Percentiles rank a stretch among this genome's conserved stretches.
phyloP scores from a whole-genome alignment of 1,140 invertebrate species.

The Ectropis grisescens region DNA sequence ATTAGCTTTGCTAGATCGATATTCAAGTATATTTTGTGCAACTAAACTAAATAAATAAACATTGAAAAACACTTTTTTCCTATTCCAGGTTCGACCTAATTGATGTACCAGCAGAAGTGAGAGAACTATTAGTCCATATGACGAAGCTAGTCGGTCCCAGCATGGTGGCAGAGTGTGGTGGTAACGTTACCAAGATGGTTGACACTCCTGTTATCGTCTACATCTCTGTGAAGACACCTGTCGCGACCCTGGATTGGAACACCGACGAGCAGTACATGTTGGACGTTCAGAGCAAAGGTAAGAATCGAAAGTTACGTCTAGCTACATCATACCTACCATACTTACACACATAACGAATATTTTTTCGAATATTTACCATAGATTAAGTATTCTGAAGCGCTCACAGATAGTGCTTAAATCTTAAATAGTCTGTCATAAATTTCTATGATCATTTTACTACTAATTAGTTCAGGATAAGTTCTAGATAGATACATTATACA shows the following conservation, averaged over 20 bases:
- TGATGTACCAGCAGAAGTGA: conserved; percentile 51
- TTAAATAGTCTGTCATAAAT: too few species aligned
- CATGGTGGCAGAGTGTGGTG: conserved; percentile 69
- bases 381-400: too few species aligned
- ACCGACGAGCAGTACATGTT: conserved; percentile 78
- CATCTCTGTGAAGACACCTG: conserved; percentile 60
- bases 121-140: conserved; percentile 64
- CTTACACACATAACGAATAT: too few species aligned
- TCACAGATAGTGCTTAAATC: too few species aligned
- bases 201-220: conserved; percentile 69
- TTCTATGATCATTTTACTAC: too few species aligned
- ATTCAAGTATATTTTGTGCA: too few species aligned
- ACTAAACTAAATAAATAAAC: too few species aligned
- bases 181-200: conserved; percentile 63
- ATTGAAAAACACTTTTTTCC: too few species aligned
- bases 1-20: too few species aligned
- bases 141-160: conserved; percentile 69
- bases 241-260: conserved; percentile 70
- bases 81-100: conserved; percentile 65
- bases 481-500: too few species aligned
- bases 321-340: conserved; percentile 2
- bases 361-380: too few species aligned
- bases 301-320: conserved; percentile 1
- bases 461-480: too few species aligned
- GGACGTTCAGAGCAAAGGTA: conserved; percentile 71